A percentile compares a stretch with the other conserved stretches of the same genome.
These are phyloP conservation scores for Bucorvus abyssinicus DNA, from an alignment of 2,797 vertebrate species.

Conservation along the genomic window DNA sequence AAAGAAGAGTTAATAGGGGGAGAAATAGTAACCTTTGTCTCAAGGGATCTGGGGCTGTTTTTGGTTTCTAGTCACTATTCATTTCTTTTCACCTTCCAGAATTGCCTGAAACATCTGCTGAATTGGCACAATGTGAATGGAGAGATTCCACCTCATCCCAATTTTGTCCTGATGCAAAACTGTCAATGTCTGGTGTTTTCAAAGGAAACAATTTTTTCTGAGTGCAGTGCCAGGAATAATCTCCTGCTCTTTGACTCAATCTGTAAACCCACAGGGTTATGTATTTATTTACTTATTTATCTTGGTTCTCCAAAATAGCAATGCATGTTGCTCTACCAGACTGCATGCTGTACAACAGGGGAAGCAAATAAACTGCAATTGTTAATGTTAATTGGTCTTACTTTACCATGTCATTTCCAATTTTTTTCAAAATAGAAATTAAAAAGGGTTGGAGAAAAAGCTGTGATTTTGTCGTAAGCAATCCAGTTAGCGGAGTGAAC, in stretches of 20 bases:
- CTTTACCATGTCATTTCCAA: conserved; percentile 59
- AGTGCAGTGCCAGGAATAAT: conserved; percentile 56
- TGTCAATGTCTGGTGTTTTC: conserved; percentile 58
- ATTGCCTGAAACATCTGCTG: conserved; percentile 3
- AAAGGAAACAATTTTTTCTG: conserved; percentile 45
- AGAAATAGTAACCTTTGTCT: conserved; percentile 2
- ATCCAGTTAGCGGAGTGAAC: conserved; percentile 24
- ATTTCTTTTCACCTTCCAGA: conserved; percentile 29
- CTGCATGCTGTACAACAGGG: conserved; percentile 30
- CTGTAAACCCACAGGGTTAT: conserved; percentile 56
- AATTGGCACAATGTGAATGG: conserved; percentile 1
- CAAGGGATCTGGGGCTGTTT: not conserved
- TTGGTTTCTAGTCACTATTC: not conserved
- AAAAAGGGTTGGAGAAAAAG: conserved; percentile 48
- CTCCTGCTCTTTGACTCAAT: conserved; percentile 58
- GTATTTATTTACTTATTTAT: conserved; percentile 54
- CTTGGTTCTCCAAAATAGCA: conserved; percentile 58
- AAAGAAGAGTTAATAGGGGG: not conserved
- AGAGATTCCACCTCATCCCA: conserved; percentile 20
- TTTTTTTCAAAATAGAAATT: conserved; percentile 62
- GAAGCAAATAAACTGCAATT: conserved; percentile 52
- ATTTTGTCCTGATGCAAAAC: conserved; percentile 40
- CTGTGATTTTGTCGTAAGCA: conserved; percentile 64
- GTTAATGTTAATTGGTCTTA: conserved; percentile 63
- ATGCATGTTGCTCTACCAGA: not conserved